A percentile compares a stretch with the other conserved stretches of the same genome.
These are phyloP conservation scores for Platyscapa corneri DNA, from an alignment of 1,140 invertebrate species.

Conservation along the genomic window DNA sequence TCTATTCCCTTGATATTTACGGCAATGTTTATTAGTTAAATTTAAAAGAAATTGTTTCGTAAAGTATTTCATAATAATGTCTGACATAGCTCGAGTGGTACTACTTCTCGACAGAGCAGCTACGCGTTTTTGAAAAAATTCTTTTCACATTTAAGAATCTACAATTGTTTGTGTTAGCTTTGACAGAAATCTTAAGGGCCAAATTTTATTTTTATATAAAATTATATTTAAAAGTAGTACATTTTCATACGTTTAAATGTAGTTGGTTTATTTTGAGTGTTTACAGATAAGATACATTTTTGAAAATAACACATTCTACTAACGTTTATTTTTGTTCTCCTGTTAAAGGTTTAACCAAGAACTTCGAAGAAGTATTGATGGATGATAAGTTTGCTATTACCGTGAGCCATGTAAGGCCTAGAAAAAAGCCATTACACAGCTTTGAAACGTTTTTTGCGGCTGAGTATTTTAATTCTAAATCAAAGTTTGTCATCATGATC, in stretches of 20 bases:
- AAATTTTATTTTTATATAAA: background rate
- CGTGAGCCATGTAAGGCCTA: conserved; percentile 78
- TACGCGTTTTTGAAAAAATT: background rate
- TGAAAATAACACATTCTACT: background rate
- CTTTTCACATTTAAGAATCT: background rate
- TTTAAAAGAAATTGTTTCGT: background rate
- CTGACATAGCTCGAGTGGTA: conserved; percentile 32
- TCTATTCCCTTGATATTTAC: background rate
- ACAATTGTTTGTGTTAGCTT: background rate
- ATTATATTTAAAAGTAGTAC: background rate
- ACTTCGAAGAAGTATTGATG: conserved; percentile 76
- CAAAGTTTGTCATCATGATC: conserved; percentile 80
- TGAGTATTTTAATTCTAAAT: conserved; percentile 78
- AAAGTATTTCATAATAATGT: conserved; percentile 16
- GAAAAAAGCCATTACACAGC: conserved; percentile 71
- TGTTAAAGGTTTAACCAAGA: conserved; percentile 74
- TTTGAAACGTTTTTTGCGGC: conserved; percentile 80
- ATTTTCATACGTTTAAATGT: background rate
- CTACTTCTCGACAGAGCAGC: conserved; percentile 3
- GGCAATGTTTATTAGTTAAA: background rate
- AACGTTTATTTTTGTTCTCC: background rate
- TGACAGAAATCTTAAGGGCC: background rate
- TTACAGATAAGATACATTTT: background rate
- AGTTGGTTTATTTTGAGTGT: background rate
- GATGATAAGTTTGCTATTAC: conserved; percentile 78